phyloP scores from a whole-genome alignment of 2,888 invertebrate genomes.

The Epsilonema sp. region DNA sequence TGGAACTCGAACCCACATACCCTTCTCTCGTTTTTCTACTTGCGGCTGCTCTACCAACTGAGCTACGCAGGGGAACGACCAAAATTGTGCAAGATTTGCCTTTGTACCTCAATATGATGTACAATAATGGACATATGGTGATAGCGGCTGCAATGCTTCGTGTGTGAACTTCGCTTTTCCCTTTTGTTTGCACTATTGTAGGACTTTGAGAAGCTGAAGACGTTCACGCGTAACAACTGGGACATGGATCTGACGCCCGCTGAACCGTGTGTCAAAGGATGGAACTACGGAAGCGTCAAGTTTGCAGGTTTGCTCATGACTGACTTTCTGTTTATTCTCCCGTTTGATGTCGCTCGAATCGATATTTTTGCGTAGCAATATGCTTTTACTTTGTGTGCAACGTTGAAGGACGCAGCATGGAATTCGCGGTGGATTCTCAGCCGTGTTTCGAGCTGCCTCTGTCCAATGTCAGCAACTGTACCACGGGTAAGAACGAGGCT shows the following conservation, averaged over 20 bases:
- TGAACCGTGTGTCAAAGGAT: constrained; percentile 80
- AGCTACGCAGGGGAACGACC: too few species aligned
- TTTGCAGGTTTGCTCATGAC: constrained; percentile 51
- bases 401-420: constrained; percentile 13
- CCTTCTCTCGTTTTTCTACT: too few species aligned
- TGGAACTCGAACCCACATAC: too few species aligned
- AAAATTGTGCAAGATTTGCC: too few species aligned
- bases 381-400: background rate
- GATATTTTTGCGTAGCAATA: background rate
- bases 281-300: constrained; percentile 96
- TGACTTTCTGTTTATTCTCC: background rate
- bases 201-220: constrained; percentile 78
- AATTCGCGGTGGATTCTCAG: constrained; percentile 21
- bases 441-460: constrained; percentile 64
- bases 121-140: too few species aligned
- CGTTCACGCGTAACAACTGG: constrained; percentile 64
- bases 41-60: too few species aligned
- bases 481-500: constrained; percentile 89
- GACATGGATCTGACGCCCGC: constrained; percentile 59
- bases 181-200: too few species aligned
- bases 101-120: too few species aligned
- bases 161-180: too few species aligned
- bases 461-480: constrained; percentile 82
- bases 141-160: too few species aligned
- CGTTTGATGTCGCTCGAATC: background rate